Evolutionary conservation across 2,113 vertebrate genomes (phyloP).

Genomic region (Perca schrenkii): DNA sequence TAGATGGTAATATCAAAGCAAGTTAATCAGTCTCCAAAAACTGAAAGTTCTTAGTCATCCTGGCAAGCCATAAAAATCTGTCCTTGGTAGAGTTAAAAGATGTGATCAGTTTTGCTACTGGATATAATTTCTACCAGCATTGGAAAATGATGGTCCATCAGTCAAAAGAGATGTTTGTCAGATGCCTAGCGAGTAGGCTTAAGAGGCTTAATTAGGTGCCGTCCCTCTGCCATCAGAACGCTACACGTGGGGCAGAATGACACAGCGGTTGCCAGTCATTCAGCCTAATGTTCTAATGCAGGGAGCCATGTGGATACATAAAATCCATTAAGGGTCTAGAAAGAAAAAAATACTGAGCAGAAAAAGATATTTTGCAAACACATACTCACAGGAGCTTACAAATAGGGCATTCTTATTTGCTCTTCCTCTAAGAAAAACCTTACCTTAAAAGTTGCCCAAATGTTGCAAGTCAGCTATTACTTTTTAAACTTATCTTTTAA

Average conservation of each 20-base stretch:
- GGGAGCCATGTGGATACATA: constrained; percentile 77
- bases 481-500: neutral
- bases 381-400: constrained; percentile 39
- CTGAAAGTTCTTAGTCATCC: neutral
- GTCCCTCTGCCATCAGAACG: constrained; percentile 75
- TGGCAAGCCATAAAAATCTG: neutral
- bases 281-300: constrained; percentile 82
- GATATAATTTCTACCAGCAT: constrained; percentile 33
- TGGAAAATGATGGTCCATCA: constrained; percentile 70
- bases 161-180: constrained; percentile 78
- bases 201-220: constrained; percentile 76
- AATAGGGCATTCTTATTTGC: constrained; percentile 50
- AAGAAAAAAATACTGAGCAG: constrained; percentile 45
- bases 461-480: neutral
- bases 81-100: neutral
- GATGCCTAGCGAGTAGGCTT: constrained; percentile 69
- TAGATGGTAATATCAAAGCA: neutral
- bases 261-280: constrained; percentile 81
- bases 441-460: constrained; percentile 7
- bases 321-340: constrained; percentile 76
- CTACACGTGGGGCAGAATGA: constrained; percentile 78
- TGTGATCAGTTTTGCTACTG: constrained; percentile 5
- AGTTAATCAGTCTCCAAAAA: neutral
- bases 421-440: constrained; percentile 12
- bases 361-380: constrained; percentile 61